Conservation (phyloP, 1,140 invertebrate species). For the Achroia grisella region DNA sequence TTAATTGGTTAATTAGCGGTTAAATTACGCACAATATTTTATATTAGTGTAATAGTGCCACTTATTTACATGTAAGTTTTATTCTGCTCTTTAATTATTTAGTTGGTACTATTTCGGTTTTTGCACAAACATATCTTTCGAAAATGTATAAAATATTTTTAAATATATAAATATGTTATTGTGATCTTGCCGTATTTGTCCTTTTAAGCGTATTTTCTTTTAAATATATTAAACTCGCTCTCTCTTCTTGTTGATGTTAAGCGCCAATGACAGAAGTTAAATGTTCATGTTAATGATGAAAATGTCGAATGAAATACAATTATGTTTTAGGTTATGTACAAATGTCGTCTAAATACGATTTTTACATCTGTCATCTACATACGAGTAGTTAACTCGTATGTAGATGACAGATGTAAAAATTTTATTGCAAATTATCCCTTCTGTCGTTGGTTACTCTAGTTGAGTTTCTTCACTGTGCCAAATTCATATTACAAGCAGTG, state of each 20-base stretch:
- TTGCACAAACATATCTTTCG: conserved; percentile 11
- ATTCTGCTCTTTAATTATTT: not conserved
- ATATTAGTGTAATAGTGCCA: not conserved
- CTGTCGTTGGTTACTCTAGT: conserved; percentile 3
- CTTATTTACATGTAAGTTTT: too few relatives aligned
- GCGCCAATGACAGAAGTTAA: not conserved
- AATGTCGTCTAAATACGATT: too few relatives aligned
- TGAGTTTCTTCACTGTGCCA: conserved; percentile 56
- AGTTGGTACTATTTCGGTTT: not conserved
- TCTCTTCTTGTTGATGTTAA: conserved; percentile 5
- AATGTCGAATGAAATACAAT: not conserved
- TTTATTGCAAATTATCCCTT: conserved; percentile 1
- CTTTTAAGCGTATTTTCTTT: conserved; percentile 4
- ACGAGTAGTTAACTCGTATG: too few relatives aligned
- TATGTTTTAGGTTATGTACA: conserved; percentile 11
- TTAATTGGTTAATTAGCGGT: too few relatives aligned
- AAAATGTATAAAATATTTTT: conserved; percentile 3
- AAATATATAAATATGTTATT: conserved; percentile 10
- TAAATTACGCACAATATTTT: conserved; percentile 10
- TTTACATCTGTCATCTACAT: too few relatives aligned
- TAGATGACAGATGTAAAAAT: too few relatives aligned
- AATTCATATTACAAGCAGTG: conserved; percentile 65
- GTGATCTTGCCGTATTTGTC: conserved; percentile 12
- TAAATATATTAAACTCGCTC: not conserved
- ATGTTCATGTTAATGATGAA: too few relatives aligned